Base-by-base conservation (phyloP, 2,888 invertebrate genomes). In the Chromoteleia sp. region DNA sequence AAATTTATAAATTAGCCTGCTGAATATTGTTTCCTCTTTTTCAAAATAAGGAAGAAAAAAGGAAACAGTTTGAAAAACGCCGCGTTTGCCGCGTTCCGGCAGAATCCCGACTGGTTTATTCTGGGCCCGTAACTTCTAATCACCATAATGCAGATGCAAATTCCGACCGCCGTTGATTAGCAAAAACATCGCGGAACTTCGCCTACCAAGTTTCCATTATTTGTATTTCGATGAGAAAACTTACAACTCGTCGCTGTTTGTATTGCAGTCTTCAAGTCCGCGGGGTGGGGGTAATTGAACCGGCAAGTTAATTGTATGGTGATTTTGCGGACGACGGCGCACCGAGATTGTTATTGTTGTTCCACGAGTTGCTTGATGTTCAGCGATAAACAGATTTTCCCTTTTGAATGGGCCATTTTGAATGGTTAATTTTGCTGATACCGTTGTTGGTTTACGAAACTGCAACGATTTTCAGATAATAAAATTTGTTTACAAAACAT, bases 151-250 rank as follows among this genome's bases (percentile, higher is more conserved):
- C 36, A 43, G 29, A 68, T 54, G 68, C 76, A 61, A 76, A 68
- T 76, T 33, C 12, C 41, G 25, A 68, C 50, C 45, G 19, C 25
- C 14, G 52, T 39, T 76, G 68, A 68, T 76, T 76, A 68, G 50
- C 76, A 76, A 76, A 61, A 76, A 68, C 76, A 45, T 30, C 36
- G 45, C 33, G 21, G 0, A 74, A 65, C 56, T 65, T 15, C 17
- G 43, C 14, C 10, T 12, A 41, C 29, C 36, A 15, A 59, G 59
- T 77, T 61, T 45, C 77, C 12, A 45, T 70, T 70, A 45, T 77
- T 78, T 71, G 33, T 48, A 65, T 71, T 71, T 36, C 78, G 45
- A 71, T 56, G 65, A 78, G 63, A 73, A 70, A 70, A 70, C 70
- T 70, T 58, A 48, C 48, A 58, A 45, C 33, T 56, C 39, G 50